phyloP scores from a whole-genome alignment of 2,888 invertebrate species.

The Shargacucullia verbasci region DNA sequence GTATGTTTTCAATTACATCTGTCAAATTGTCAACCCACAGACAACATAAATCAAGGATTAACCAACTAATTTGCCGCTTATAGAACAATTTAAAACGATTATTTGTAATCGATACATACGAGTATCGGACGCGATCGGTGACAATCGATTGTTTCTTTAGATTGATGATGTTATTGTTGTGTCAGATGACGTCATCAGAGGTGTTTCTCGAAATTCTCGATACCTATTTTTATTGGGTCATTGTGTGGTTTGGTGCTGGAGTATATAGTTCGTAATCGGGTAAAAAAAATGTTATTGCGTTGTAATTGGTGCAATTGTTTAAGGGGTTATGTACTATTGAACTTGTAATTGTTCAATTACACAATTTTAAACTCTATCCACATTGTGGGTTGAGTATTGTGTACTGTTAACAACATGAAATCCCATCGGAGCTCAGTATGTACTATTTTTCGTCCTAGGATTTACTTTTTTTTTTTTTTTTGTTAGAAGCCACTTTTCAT shows the following conservation, averaged over 20 bases:
- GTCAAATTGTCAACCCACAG: slow-evolving; percentile 50
- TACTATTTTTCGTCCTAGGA: no score
- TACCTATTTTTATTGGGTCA: slow-evolving; percentile 36
- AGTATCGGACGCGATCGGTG: slow-evolving; percentile 53
- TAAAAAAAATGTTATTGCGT: slow-evolving; percentile 31
- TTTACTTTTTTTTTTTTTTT: no score
- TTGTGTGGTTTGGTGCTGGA: slow-evolving; percentile 31
- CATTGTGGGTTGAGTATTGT: neutral
- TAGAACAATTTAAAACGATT: slow-evolving; percentile 50
- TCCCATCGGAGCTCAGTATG: no score
- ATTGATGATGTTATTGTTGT: slow-evolving; percentile 55
- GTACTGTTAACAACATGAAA: no score
- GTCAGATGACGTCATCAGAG: slow-evolving; percentile 45
- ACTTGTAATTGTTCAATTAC: slow-evolving; percentile 33
- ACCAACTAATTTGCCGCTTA: slow-evolving; percentile 49
- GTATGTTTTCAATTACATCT: slow-evolving; percentile 53
- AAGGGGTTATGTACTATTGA: slow-evolving; percentile 25
- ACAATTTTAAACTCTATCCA: slow-evolving; percentile 2
- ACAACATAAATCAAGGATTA: slow-evolving; percentile 49
- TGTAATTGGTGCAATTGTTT: slow-evolving; percentile 34
- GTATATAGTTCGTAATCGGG: slow-evolving; percentile 24
- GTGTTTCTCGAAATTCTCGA: slow-evolving; percentile 33
- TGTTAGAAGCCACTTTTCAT: no score
- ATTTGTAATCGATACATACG: slow-evolving; percentile 51
- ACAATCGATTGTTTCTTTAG: slow-evolving; percentile 56